Evolutionary conservation across 2,113 vertebrate species (phyloP), one percentile per base, ranked within the genome.

Genomic region (Dipodomys spectabilis): DNA sequence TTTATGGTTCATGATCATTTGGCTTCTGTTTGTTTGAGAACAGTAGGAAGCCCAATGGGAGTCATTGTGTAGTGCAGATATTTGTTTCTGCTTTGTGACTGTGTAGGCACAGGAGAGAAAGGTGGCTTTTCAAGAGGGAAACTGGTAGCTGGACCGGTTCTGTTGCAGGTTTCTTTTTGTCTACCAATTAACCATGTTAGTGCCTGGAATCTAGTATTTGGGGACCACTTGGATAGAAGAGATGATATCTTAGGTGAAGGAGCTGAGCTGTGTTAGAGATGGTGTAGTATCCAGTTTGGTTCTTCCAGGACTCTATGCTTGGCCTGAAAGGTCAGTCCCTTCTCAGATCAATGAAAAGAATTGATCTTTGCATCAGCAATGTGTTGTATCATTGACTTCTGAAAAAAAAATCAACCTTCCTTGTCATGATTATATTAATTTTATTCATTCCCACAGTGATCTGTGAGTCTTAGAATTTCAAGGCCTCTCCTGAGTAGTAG

Each of bases 1-100:
- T 95, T 95, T 95, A 94, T 94, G 84, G 78, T 23, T 82, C 83
- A 75, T 79, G 85, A 90, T 86, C 83, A 92, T 53, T 93, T 94
- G 49, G 67, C 30, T 94, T 90, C 71, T 60, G 18, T 94, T 90
- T 91, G 35, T 88, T 82, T 6, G 4, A 64, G 74, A 88, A 65
- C 83, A 69, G 30, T 90, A 75, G 78, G 73, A 90, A 89, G 82
- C 69, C 22, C 49, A 30, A 71, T 32, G 62, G 49, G 35, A 71
- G 67, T 57, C 19, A 3, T 23, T 28, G 32, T 35, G 9, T 15
- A 45, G 7, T 22, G 39, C 65, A 30, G 10, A n/a, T 7, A 32
- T 23, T 1, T 18, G 69, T 90, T 92, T 92, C 79, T 93, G 49
- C 49, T 81, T 89, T 45, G 81, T 62, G 53, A 62, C 11, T 77